Base-by-base conservation (phyloP, 2,888 invertebrate genomes). In the Leptinotarsa peninsularis region DNA sequence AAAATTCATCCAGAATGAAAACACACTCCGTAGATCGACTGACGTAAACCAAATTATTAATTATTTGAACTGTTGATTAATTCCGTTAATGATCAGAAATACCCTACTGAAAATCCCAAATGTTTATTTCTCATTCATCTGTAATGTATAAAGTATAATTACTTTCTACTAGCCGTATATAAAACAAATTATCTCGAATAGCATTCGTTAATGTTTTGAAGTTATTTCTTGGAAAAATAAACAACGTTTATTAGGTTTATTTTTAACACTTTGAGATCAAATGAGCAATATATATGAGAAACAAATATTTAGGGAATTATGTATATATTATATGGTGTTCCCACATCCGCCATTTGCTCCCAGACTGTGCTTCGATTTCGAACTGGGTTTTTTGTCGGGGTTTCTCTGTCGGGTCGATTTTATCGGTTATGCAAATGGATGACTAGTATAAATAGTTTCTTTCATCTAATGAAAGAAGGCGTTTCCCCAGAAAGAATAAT, bases 161-260 rank as follows among this genome's bases (percentile, higher is more conserved):
- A 76, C 71, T 56, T 70, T 70, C 43, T 60, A 72, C 70, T 76
- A 43, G 56, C 49, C 15, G 63, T 71, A 73, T 76, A 73, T 76
- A 78, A 79, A 73, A 76, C 67, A 76, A 79, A 75, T 77, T 76
- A 72, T 66, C 73, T 18, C 63, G 71, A 68, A 76, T 72, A 69
- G 76, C 76, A 69, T 76, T 76, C 74, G 74, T 77, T 77, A 74
- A 82, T 79, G 84, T 81, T 82, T 81, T 80, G 78, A 84, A 85
- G 85, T 85, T 85, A 86, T 86, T 86, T 83, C 83, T 76, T 82
- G 82, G 81, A 80, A 83, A 85, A 86, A 86, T 86, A 86, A 86
- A 86, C 86, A 78, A 49, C 63, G 81, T 83, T 84, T 84, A 86
- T 85, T 85, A 83, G 78, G 78, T 82, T 80, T 80, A 81, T 82